Evolutionary conservation across 2,888 invertebrate genomes (phyloP), one percentile per base, ranked within the genome.

Genomic region (Euplexia lucipara): DNA sequence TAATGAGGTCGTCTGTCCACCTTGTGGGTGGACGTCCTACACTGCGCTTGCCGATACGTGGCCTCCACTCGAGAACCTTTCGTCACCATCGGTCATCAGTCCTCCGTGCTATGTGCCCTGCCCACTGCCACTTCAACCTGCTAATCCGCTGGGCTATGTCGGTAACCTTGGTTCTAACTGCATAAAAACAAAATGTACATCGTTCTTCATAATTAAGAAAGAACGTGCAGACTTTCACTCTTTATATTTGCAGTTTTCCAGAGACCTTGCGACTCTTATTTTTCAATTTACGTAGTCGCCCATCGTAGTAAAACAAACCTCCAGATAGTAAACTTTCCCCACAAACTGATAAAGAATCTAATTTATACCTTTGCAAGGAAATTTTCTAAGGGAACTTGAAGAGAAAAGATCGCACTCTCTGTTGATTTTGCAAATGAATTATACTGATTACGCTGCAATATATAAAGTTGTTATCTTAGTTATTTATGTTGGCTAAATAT

Each of bases 291-390:
- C 85, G 81, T 83, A 85, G 83, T 84, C 81, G 56, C 53, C 76
- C 76, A 78, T 77, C 80, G 76, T 78, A 85, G 85, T 88, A 89
- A 90, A 90, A 87, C 86, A 88, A 90, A 85, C 86, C 83, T 81
- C 85, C 73, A 87, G 88, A 89, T 89, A 88, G 83, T 86, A 87
- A 90, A 90, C 75, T 90, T 91, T 83, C 65, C 76, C 83, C 83
- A 70, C 86, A 83, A 85, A 88, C 88, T 88, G 92, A 91, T 91
- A 91, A 89, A 87, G 85, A 82, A 87, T 89, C 88, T 88, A 90
- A 91, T 91, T 92, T 92, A 92, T 91, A 89, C 87, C 83, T 83
- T 77, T 82, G 75, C 73, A 70, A 70, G 81, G 85, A 85, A 86
- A 85, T 86, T 83, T 82, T 86, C 78, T 82, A 75, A 82, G 81